Evolutionary conservation across 2,888 invertebrate species (phyloP), one percentile per base, ranked within the genome.

Genomic region (Polyommatus icarus): DNA sequence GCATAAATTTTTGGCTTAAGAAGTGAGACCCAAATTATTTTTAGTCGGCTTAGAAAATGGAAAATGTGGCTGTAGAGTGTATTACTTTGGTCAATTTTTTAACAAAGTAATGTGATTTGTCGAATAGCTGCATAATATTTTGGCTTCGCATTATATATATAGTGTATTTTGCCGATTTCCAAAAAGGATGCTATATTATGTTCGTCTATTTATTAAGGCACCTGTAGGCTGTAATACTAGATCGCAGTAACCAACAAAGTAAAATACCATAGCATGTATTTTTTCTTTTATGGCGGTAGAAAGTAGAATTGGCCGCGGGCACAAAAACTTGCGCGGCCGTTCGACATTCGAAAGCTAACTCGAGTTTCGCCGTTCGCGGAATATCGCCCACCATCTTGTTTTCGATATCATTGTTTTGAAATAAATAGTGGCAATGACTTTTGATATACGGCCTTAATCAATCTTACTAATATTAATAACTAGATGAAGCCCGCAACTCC

Each of bases 291-390:
- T 72, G 72, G 72, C 40, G 40, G 72, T 72, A 72, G 72, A 72
- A 72, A 72, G 72, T 72, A 40, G 36, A 72, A 72, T 72, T 72
- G n/a, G 72, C 72, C 40, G 72, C 72, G 36, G 40, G 40, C 71
- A 77, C 77, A 79, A 80, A 80, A 80, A 80, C 79, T 78, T 67
- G 80, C 81, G 80, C 80, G 78, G 80, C 76, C 78, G 79, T 81
- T 82, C 80, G 79, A 82, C 81, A 81, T 82, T 81, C 79, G 82
- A 82, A 82, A 82, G 81, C 79, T 78, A 79, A 78, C 79, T 29
- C 78, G 78, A 77, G 54, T 73, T 24, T 36, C 76, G 54, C 54
- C 18, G 50, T 24, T 76, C 71, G 61, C 77, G 71, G 76, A 15
- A 67, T 77, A 79, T 59, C 46, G 46, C 40, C 77, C 10, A 57